Percentiles rank a stretch among this genome's conserved stretches.
Conservation (phyloP, 2,888 invertebrate species). For the Sphaerophoria rueppellii region DNA sequence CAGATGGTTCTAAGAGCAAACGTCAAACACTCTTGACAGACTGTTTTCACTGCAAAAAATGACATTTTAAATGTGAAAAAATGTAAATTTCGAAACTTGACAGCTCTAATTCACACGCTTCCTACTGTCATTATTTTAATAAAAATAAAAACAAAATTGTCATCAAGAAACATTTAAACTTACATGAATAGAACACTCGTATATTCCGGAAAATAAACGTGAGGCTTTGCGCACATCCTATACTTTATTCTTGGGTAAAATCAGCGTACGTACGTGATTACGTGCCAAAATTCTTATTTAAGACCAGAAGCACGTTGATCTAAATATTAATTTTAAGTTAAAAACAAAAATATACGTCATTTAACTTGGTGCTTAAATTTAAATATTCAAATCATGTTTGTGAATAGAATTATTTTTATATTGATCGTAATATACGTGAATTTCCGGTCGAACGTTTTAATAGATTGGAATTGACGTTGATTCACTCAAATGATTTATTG, state of each 20-base stretch:
- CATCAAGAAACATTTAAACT: neutral
- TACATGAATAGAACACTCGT: neutral
- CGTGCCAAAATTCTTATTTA: neutral
- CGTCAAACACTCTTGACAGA: too few species aligned
- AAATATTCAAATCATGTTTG: constrained; percentile 6
- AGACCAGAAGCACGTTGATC: neutral
- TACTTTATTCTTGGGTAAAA: neutral
- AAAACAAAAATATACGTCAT: neutral
- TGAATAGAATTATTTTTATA: constrained; percentile 10
- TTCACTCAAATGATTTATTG: neutral
- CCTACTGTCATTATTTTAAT: neutral
- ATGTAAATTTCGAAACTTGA: neutral
- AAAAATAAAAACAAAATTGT: neutral
- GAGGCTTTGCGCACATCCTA: constrained; percentile 24
- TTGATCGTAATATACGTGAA: constrained; percentile 18
- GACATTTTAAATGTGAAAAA: too few species aligned
- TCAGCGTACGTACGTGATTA: constrained; percentile 5
- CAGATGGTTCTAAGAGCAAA: too few species aligned
- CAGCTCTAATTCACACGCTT: neutral
- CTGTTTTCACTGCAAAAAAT: too few species aligned
- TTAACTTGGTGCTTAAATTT: neutral
- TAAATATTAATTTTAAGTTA: neutral
- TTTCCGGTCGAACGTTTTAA: constrained; percentile 22
- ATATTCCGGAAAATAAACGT: constrained; percentile 3
- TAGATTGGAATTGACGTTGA: constrained; percentile 14